Conservation (phyloP, 2,888 invertebrate species). For the Hipparchia semele region DNA sequence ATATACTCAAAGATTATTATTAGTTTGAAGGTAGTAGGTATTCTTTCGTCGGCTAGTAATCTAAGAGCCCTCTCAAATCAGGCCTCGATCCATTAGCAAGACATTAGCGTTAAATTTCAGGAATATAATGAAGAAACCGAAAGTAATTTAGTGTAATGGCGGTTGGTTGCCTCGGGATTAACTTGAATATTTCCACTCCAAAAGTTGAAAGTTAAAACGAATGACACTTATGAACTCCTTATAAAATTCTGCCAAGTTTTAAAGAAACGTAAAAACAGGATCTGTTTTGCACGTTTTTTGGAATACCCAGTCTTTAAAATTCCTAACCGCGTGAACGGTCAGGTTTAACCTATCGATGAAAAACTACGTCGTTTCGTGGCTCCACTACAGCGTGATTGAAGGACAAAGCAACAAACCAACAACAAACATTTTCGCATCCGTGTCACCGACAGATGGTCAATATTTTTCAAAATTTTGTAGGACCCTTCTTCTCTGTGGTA, state of each 20-base stretch:
- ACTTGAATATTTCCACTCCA: constrained; percentile 20
- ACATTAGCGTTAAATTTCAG: constrained; percentile 37
- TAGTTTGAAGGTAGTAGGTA: neutral
- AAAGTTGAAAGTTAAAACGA: constrained; percentile 13
- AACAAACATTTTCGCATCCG: too few species aligned
- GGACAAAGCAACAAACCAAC: too few species aligned
- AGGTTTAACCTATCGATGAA: too few species aligned
- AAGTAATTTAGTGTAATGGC: constrained; percentile 34
- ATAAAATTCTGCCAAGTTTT: constrained; percentile 7
- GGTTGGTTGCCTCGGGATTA: constrained; percentile 26
- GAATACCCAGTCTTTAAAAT: neutral
- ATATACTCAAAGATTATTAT: too few species aligned
- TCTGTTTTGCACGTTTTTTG: neutral
- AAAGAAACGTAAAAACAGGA: neutral
- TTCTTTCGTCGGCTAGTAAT: constrained; percentile 23
- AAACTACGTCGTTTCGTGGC: too few species aligned
- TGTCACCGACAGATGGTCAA: too few species aligned
- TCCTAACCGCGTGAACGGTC: too few species aligned
- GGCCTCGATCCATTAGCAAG: constrained; percentile 35
- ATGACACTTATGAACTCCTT: constrained; percentile 8
- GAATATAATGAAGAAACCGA: constrained; percentile 35
- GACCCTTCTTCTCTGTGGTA: too few species aligned
- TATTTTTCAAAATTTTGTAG: too few species aligned
- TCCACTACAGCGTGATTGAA: too few species aligned
- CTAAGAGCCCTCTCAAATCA: constrained; percentile 31